These are phyloP conservation scores for Lutjanus argentimaculatus DNA, from an alignment of 2,797 vertebrate genomes.

Conservation along the genomic window DNA sequence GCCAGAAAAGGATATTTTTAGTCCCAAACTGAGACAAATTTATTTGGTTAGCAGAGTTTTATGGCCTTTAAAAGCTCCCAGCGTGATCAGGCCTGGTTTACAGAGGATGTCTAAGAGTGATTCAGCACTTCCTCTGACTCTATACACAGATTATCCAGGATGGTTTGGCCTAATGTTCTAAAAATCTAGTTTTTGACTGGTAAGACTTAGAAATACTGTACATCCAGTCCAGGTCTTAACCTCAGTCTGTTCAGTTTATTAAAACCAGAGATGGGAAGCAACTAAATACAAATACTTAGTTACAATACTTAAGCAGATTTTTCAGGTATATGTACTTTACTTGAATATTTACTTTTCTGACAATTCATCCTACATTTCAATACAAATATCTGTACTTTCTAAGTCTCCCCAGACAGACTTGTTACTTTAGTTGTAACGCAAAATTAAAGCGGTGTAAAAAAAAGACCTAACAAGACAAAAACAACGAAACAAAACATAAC, in stretches of 20 bases:
- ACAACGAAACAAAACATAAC: no score
- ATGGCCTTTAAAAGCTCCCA: constrained; percentile 40
- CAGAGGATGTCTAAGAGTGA: background rate
- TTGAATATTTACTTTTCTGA: no score
- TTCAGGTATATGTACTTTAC: no score
- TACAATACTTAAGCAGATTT: no score
- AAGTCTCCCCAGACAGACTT: no score
- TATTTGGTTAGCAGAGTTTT: constrained; percentile 37
- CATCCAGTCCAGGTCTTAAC: background rate
- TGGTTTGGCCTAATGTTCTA: background rate
- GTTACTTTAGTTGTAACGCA: no score
- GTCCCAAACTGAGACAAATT: constrained; percentile 33
- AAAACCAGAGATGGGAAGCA: background rate
- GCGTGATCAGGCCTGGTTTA: constrained; percentile 1
- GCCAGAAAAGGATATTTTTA: constrained; percentile 72
- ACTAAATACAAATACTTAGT: no score
- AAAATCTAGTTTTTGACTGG: background rate
- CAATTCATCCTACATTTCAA: no score
- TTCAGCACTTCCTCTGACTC: constrained; percentile 20
- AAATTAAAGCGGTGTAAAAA: no score
- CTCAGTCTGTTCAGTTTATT: background rate
- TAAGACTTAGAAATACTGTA: background rate
- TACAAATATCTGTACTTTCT: no score
- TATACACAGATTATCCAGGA: background rate
- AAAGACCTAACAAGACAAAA: no score